These are phyloP conservation scores for Sebastolobus alascanus DNA, from an alignment of 2,797 vertebrate genomes.

Conservation along the genomic window DNA sequence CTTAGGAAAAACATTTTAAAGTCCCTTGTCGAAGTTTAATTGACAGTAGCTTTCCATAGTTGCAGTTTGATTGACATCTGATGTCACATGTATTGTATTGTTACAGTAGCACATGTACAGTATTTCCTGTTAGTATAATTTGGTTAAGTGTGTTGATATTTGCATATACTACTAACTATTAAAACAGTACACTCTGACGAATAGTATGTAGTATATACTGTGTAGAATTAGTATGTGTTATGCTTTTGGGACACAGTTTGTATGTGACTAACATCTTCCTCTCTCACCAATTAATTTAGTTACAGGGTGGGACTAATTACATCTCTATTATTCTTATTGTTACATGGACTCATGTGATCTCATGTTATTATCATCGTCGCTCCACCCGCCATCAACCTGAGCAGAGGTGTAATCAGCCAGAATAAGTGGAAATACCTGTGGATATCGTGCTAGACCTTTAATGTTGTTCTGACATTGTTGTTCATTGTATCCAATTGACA, in stretches of 20 bases:
- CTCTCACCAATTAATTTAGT: background rate
- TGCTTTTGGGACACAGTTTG: background rate
- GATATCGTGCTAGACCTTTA: too few species aligned
- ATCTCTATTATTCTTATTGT: background rate
- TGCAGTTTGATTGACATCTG: too few species aligned
- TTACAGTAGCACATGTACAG: too few species aligned
- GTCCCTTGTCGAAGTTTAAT: too few species aligned
- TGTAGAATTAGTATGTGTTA: background rate
- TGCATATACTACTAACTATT: background rate
- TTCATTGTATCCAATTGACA: too few species aligned
- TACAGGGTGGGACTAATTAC: background rate
- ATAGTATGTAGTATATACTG: background rate
- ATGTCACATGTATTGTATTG: too few species aligned
- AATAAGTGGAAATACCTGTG: too few species aligned
- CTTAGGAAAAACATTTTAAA: too few species aligned
- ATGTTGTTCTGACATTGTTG: too few species aligned
- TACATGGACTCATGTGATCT: background rate
- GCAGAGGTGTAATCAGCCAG: background rate
- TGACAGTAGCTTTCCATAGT: too few species aligned
- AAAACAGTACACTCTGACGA: background rate
- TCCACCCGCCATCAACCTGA: background rate
- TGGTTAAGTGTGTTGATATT: background rate
- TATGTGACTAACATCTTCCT: background rate
- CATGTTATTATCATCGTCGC: background rate
- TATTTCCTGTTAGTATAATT: background rate